Evolutionary conservation across 92 coral and sea anemone genomes (phyloP), one percentile per base, ranked within the genome.

Genomic region (Micromussa lordhowensis): DNA sequence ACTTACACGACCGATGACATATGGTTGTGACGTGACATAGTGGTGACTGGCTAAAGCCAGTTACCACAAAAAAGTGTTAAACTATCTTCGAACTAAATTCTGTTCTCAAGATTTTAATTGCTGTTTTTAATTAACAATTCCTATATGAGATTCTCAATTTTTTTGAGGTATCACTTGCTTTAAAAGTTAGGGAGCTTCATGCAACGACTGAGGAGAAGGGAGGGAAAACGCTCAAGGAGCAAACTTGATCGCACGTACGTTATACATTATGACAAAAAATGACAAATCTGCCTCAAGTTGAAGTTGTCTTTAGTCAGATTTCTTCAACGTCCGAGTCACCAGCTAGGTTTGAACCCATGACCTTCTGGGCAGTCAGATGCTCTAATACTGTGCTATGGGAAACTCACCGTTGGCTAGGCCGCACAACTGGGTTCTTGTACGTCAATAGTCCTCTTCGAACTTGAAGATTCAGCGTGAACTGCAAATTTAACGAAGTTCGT

Each of bases 381-480:
- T 40, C 48, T 40, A 24, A 22, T 13, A 26, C 75, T 70, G 11
- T n/a, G 30, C 0, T 70, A 30, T 30, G 75, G 75, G 75, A 70
- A 70, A 70, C 75, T 70, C 75, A 70, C 14, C 6, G 75, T 70
- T 38, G 75, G 75, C 75, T 29, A 70, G 75, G 75, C 75, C 75
- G 40, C 75, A 70, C 40, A 70, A 18, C 75, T 70, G 75, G 16
- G 75, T 70, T 70, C 40, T 70, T 38, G 28, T 44, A 44, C 10
- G 13, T 44, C 13, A 0, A 44, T 38, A 70, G 38, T 70, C 28
- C 75, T 70, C 40, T 70, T 70, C 75, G 75, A 70, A 70, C 75
- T 70, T 70, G 75, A 29, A 29, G 75, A 70, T 70, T 70, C 75
- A 70, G 26, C 75, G 75, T 70, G 40, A 70, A 70, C 28, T 70